Evolutionary conservation across 2,888 invertebrate species (phyloP).

Genomic region (Chymomyza procnemis): DNA sequence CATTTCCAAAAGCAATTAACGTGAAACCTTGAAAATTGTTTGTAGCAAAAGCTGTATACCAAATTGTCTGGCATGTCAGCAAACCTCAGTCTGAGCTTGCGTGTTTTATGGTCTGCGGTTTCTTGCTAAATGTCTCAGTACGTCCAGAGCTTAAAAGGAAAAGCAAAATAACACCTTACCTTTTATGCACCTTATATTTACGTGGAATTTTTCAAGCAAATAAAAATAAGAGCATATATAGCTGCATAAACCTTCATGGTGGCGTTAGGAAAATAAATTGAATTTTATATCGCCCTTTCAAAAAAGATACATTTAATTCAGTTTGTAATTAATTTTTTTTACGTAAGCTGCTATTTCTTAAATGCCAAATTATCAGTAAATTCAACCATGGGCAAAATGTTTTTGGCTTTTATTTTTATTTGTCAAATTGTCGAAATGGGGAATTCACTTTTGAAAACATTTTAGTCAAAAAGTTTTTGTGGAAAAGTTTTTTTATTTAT

Average conservation of each 20-base stretch:
- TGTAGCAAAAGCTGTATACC: background rate
- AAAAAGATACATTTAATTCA: constrained; percentile 36
- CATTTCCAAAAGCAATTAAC: background rate
- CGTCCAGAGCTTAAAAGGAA: background rate
- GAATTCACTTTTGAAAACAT: constrained; percentile 20
- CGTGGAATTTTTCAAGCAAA: background rate
- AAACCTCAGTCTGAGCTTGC: constrained; percentile 4
- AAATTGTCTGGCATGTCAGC: constrained; percentile 10
- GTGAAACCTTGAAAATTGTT: background rate
- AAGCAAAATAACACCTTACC: background rate
- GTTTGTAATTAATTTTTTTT: constrained; percentile 43
- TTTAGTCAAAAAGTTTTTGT: constrained; percentile 7
- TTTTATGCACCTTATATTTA: background rate
- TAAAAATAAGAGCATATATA: background rate
- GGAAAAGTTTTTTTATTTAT: constrained; percentile 9
- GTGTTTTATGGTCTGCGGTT: background rate
- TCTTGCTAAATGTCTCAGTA: background rate
- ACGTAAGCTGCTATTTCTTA: constrained; percentile 18
- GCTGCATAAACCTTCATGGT: background rate
- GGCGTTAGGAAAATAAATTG: background rate
- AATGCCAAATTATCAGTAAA: too few relatives aligned
- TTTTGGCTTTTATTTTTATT: background rate
- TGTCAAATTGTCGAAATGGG: background rate
- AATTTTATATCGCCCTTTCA: constrained; percentile 38
- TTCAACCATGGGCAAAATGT: background rate